These are phyloP conservation scores for Megaceryle maxima DNA, from an alignment of 2,113 vertebrate genomes.

Conservation along the genomic window DNA sequence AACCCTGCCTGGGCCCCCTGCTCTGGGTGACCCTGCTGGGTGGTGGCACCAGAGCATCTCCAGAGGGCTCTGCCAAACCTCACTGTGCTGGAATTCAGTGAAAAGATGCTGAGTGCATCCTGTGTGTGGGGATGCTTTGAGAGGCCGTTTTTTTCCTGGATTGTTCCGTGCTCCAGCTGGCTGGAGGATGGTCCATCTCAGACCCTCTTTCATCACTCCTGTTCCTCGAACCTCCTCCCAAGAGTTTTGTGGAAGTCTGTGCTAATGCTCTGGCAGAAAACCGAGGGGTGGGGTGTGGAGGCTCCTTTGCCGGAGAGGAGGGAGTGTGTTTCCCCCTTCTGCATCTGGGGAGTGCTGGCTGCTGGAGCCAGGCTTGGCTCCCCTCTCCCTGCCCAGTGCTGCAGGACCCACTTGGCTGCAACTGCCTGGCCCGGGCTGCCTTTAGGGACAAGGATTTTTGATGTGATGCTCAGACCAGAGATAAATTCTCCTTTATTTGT, in stretches of 20 bases:
- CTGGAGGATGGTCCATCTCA: not conserved
- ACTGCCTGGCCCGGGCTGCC: rapidly evolving
- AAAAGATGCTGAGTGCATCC: not conserved
- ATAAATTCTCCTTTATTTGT: not conserved
- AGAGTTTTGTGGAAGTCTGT: not conserved
- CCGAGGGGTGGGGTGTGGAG: not conserved
- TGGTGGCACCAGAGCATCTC: not conserved
- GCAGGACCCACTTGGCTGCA: not conserved
- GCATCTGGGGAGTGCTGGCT: not conserved
- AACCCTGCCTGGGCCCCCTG: not conserved
- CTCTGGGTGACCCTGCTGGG: not conserved
- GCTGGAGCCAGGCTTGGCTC: rapidly evolving
- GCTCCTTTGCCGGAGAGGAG: not conserved
- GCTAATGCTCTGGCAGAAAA: not conserved
- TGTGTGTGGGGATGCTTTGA: not conserved
- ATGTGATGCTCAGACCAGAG: not conserved
- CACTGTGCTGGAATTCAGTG: not conserved
- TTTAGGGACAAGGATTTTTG: not conserved
- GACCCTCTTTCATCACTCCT: not conserved
- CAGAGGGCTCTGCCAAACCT: not conserved
- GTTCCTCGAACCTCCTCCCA: not conserved
- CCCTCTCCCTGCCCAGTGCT: not conserved
- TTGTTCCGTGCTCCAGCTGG: not conserved
- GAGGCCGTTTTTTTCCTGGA: not conserved
- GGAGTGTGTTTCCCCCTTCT: not conserved